Percentiles rank a stretch among this genome's conserved stretches.
These are phyloP conservation scores for Rhagologus leucostigma DNA, from an alignment of 2,113 vertebrate species.

Conservation along the genomic window DNA sequence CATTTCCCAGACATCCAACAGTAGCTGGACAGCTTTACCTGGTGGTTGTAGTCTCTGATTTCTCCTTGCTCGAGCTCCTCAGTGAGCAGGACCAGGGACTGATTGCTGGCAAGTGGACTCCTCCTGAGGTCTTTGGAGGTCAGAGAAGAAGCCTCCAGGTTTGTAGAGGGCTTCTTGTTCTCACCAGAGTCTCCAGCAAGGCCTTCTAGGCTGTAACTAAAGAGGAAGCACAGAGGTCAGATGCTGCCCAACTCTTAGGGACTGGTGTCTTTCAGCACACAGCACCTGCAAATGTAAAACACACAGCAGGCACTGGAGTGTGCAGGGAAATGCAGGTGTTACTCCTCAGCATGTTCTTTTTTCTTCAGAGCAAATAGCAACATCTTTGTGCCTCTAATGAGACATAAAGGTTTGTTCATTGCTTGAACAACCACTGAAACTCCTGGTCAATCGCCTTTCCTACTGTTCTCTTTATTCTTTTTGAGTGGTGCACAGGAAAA, in stretches of 20 bases:
- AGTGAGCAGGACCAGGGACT: constrained; percentile 85
- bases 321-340: not conserved
- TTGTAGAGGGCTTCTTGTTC: constrained; percentile 69
- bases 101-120: constrained; percentile 62
- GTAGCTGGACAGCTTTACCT: constrained; percentile 65
- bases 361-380: not conserved
- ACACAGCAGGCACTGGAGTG: not conserved
- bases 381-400: not conserved
- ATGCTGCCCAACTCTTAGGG: not conserved
- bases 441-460: not conserved
- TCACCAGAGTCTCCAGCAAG: constrained; percentile 75
- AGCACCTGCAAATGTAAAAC: not conserved
- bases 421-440: not conserved
- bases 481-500: not conserved
- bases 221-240: constrained; percentile 35
- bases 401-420: not conserved
- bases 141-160: constrained; percentile 61
- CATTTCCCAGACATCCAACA: not conserved
- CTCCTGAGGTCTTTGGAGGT: constrained; percentile 66
- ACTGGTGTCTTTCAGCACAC: not conserved
- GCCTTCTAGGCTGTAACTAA: constrained; percentile 94
- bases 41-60: constrained; percentile 65
- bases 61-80: constrained; percentile 82
- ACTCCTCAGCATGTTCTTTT: not conserved
- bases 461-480: not conserved